Evolutionary conservation across 2,888 invertebrate species (phyloP).

Genomic region (Ommatoiulus sabulosus): DNA sequence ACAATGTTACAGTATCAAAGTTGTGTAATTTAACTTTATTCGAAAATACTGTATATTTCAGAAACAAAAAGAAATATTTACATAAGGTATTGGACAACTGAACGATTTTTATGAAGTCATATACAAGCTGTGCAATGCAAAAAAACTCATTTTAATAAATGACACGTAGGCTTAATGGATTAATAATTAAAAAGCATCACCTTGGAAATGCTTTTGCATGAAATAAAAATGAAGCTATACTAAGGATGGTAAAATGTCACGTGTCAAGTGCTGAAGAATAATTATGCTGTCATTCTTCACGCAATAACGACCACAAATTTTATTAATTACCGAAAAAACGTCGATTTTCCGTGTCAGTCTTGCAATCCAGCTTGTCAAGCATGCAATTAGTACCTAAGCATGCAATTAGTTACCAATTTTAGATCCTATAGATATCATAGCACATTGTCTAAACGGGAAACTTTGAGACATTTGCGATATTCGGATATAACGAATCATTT

Average conservation of each 20-base stretch:
- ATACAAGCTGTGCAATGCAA: background rate
- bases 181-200: constrained; percentile 22
- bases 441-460: too few species aligned
- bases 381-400: too few species aligned
- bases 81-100: background rate
- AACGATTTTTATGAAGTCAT: background rate
- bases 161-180: background rate
- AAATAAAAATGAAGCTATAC: background rate
- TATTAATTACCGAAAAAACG: background rate
- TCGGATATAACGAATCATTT: too few species aligned
- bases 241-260: background rate
- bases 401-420: too few species aligned
- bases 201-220: background rate
- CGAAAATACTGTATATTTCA: too few species aligned
- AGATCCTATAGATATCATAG: too few species aligned
- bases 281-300: background rate
- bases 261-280: background rate
- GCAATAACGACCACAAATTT: background rate
- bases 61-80: too few species aligned
- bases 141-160: background rate
- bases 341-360: background rate
- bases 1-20: too few species aligned
- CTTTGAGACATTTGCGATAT: too few species aligned
- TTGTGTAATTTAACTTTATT: too few species aligned
- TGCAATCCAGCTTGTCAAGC: too few species aligned